Conservation (phyloP, 2,113 vertebrate genomes). For the Prolemur simus region DNA sequence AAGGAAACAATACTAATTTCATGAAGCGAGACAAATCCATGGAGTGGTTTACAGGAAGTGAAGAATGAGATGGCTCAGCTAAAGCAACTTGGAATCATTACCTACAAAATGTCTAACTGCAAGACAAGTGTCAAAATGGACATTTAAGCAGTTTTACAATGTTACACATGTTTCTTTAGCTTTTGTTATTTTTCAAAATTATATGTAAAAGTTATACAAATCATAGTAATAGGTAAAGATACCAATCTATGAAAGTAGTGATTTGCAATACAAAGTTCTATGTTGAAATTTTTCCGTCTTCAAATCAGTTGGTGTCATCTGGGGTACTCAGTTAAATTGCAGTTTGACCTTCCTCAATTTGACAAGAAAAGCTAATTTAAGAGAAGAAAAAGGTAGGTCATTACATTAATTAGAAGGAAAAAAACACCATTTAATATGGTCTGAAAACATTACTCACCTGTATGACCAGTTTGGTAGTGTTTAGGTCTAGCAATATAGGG, state of each 20-base stretch:
- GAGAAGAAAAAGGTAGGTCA: conserved; percentile 65
- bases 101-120: conserved; percentile 33
- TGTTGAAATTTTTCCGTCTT: conserved; percentile 61
- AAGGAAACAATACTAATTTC: conserved; percentile 71
- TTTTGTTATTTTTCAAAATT: conserved; percentile 48
- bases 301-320: conserved; percentile 56
- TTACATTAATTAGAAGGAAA: conserved; percentile 59
- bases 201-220: conserved; percentile 57
- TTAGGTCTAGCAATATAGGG: conserved; percentile 91
- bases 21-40: conserved; percentile 86
- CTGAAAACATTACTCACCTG: conserved; percentile 86
- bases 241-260: conserved; percentile 64
- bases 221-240: conserved; percentile 68
- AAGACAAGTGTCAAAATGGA: conserved; percentile 52
- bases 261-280: conserved; percentile 71
- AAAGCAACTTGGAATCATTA: conserved; percentile 49
- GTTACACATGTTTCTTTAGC: conserved; percentile 20
- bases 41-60: conserved; percentile 90
- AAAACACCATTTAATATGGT: conserved; percentile 29
- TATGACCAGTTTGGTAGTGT: conserved; percentile 88
- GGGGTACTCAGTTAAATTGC: conserved; percentile 51
- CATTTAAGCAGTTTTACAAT: conserved; percentile 39
- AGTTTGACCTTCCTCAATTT: conserved; percentile 90
- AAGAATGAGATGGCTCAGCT: conserved; percentile 81
- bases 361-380: conserved; percentile 91